Base-by-base conservation (phyloP, 2,888 invertebrate genomes). In the Orchestes rusci region DNA sequence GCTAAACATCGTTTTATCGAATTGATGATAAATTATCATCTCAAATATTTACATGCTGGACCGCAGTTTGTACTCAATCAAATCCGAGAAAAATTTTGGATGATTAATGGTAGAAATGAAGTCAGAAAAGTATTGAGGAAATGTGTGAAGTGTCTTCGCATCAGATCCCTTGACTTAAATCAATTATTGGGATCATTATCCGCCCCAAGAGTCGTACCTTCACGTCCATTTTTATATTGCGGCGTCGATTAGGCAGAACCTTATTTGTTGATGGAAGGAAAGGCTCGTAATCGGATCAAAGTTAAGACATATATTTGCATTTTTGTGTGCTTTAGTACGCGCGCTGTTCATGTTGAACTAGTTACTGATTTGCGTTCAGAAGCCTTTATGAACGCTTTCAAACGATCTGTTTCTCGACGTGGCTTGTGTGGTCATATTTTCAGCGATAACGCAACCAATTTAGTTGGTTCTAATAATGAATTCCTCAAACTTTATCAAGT, bases 61-160 rank as follows among this genome's bases (percentile, higher is more conserved):
- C 12, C 37, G 4, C 44, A 51, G 31, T n/a, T 31, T 8, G 34
- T 43, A 7, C 15, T 50, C 4, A 20, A 39, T 27, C 12, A 29
- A 1, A 20, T 55, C 17, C 40, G 56, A 17, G 30, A 20, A 16
- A 38, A 20, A 30, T 54, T 44, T 47, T 45, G 44, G 46, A 35
- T 31, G 16, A 23, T 47, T 8, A 39, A 38, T 16, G 43, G 40
- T 17, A 35, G 27, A 32, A 39, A 20, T 33, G n/a, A 16, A 20
- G 38, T 52, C 18, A 32, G 33, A 31, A 23, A 19, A 8, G 18
- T 28, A 15, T 2, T 45, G 18, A 39, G 34, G n/a, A 39, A 38
- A 27, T 53, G 45, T 43, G 16, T 45, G 3, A 38, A 16, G 13
- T 53, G 51, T 45, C 50, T 50, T 19, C 37, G 38, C n/a, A n/a